Conservation (phyloP, 1,140 invertebrate genomes). For the Gyrodactylus bullatarudis region DNA sequence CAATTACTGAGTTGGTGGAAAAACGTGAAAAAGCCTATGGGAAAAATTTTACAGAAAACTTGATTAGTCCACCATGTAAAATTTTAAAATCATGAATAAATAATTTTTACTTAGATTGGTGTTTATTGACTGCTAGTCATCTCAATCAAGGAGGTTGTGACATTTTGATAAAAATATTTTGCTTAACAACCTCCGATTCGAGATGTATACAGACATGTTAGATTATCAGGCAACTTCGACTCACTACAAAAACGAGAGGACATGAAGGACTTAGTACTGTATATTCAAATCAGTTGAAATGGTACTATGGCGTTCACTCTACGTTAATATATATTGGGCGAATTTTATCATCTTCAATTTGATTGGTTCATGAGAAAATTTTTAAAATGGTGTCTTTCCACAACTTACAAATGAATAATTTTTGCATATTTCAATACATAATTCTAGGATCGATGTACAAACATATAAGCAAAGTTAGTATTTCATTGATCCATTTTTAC, state of each 20-base stretch:
- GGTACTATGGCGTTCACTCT: neutral
- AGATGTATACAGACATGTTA: neutral
- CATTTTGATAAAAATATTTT: neutral
- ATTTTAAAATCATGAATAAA: neutral
- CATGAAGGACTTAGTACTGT: neutral
- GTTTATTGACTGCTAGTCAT: neutral
- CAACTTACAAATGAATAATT: neutral
- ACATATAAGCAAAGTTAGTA: neutral
- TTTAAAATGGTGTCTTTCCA: no score
- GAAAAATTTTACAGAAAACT: neutral
- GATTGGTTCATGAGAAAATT: no score
- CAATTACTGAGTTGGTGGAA: neutral
- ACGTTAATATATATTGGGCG: neutral
- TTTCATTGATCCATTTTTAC: no score
- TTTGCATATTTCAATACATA: neutral
- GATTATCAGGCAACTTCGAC: neutral
- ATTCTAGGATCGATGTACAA: neutral
- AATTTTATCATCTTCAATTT: neutral
- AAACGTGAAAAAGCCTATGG: neutral
- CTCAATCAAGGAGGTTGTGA: neutral
- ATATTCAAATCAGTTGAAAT: neutral
- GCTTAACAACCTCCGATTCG: neutral
- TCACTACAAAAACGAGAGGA: neutral
- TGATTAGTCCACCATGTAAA: neutral
- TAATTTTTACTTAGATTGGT: neutral